Evolutionary conservation across 2,888 invertebrate species (phyloP).

Genomic region (Drosophila merina): DNA sequence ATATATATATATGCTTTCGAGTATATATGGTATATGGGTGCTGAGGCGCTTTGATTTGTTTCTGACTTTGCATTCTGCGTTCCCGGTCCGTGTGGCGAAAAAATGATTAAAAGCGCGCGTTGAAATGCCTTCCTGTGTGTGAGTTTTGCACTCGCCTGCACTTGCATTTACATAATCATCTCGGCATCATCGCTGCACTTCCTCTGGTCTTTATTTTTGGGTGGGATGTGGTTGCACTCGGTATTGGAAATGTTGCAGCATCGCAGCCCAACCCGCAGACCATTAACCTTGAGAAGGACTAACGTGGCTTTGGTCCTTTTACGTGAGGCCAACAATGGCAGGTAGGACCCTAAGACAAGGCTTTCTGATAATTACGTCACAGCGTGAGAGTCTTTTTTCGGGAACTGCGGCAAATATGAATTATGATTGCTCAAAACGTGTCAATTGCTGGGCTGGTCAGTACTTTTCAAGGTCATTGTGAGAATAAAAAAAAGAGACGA

Average conservation of each 20-base stretch:
- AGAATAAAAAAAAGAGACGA: conserved; percentile 54
- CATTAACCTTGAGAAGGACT: conserved; percentile 64
- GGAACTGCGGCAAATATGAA: conserved; percentile 69
- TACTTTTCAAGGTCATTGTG: conserved; percentile 67
- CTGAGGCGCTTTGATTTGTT: conserved; percentile 62
- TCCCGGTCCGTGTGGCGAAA: conserved; percentile 27
- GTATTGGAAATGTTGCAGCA: conserved; percentile 43
- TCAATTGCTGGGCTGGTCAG: conserved; percentile 61
- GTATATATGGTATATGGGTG: conserved; percentile 1
- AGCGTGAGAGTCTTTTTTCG: conserved; percentile 44
- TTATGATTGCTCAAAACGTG: conserved; percentile 74
- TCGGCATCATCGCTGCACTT: conserved; percentile 11
- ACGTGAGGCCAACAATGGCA: conserved; percentile 77
- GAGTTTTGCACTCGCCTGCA: conserved; percentile 41
- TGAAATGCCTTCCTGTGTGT: conserved; percentile 72
- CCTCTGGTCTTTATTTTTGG: conserved; percentile 14
- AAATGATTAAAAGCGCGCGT: conserved; percentile 75
- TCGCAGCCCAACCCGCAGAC: conserved; percentile 8
- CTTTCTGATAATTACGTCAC: conserved; percentile 62
- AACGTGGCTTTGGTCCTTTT: conserved; percentile 40
- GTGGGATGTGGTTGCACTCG: conserved; percentile 33
- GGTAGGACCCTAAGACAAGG: conserved; percentile 54
- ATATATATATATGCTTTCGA: background rate
- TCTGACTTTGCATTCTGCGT: conserved; percentile 45
- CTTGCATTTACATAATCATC: conserved; percentile 59